Percentiles rank a stretch among this genome's conserved stretches.
Evolutionary conservation across 64 coral and sea anemone genomes (phyloP).

Genomic region (Acropora tenuis): DNA sequence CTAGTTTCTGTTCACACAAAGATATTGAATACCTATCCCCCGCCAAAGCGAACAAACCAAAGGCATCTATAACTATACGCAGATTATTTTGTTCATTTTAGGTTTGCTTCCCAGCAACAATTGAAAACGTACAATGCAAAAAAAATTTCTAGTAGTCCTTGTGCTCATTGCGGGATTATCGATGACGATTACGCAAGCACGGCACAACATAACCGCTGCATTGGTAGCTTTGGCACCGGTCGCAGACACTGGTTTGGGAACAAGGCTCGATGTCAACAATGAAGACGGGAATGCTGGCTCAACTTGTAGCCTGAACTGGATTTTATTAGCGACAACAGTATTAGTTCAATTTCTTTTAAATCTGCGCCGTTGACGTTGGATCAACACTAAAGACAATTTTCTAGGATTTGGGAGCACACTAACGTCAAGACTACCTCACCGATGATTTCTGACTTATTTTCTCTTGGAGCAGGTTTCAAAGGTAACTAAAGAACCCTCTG

Average conservation of each 20-base stretch:
- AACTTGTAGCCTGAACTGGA: conserved; percentile 3
- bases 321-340: conserved; percentile 13
- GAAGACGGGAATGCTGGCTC: conserved; percentile 4
- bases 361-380: background rate
- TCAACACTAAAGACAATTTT: too few relatives aligned
- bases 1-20: too few relatives aligned
- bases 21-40: too few relatives aligned
- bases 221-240: conserved; percentile 75
- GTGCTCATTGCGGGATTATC: background rate
- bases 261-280: background rate
- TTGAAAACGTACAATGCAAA: background rate
- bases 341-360: background rate
- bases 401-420: too few relatives aligned
- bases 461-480: too few relatives aligned
- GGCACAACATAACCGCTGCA: conserved; percentile 82
- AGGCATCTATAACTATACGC: too few relatives aligned
- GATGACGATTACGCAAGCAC: conserved; percentile 10
- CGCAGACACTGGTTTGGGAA: conserved; percentile 54
- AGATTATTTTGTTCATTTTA: background rate
- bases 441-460: too few relatives aligned
- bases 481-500: too few relatives aligned
- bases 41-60: too few relatives aligned
- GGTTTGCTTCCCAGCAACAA: background rate
- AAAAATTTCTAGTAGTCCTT: background rate
- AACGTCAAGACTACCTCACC: too few relatives aligned